Conservation (phyloP, 2,888 invertebrate species). For the Drepana falcataria region DNA sequence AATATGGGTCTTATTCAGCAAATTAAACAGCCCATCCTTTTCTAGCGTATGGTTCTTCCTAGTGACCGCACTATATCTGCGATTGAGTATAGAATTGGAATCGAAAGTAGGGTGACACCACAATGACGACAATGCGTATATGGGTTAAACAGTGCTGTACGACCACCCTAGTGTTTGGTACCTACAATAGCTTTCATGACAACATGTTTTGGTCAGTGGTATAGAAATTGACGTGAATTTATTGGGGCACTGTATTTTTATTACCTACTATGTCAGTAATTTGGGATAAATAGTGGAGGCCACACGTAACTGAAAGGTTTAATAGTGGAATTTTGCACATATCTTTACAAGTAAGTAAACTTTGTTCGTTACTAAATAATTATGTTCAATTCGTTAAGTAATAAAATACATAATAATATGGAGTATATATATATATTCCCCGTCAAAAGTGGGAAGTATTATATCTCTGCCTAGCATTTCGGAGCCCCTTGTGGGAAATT, state of each 20-base stretch:
- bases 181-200: conserved; percentile 31
- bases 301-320: conserved; percentile 9
- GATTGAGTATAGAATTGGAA: neutral
- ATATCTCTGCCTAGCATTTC: no score
- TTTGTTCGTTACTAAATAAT: neutral
- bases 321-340: neutral
- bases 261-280: conserved; percentile 10
- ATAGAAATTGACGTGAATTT: conserved; percentile 27
- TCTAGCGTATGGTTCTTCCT: neutral
- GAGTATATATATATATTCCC: no score
- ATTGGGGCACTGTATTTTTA: conserved; percentile 29
- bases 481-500: no score
- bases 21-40: neutral
- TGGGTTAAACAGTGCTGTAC: conserved; percentile 53
- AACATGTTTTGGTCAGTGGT: conserved; percentile 35
- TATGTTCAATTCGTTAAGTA: no score
- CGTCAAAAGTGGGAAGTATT: no score
- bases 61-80: neutral
- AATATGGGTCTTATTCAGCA: conserved; percentile 18
- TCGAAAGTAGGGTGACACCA: conserved; percentile 35
- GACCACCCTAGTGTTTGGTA: conserved; percentile 61
- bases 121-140: conserved; percentile 52
- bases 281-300: conserved; percentile 24
- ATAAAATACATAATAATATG: no score
- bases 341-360: neutral